Conservation (phyloP, 2,888 invertebrate species). For the Tetragonula carbonaria region DNA sequence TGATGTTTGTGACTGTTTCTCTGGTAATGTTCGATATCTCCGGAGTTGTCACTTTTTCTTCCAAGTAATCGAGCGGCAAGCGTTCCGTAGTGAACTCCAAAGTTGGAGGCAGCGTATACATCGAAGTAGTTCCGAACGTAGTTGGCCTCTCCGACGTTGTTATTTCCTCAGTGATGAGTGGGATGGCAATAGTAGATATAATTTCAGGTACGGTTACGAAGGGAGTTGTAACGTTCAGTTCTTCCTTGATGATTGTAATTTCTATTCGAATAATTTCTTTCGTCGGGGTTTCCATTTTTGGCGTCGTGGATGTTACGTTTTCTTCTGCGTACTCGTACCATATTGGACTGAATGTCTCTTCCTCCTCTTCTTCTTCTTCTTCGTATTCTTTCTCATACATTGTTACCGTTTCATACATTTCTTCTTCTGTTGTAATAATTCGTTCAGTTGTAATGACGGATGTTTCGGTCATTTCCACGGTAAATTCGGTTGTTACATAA, state of each 20-base stretch:
- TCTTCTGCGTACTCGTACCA: conserved; percentile 49
- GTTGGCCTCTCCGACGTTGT: too few relatives aligned
- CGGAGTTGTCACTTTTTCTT: neutral
- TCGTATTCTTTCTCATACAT: conserved; percentile 4
- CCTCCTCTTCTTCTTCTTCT: conserved; percentile 20
- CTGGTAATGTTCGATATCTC: neutral
- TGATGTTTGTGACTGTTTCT: neutral
- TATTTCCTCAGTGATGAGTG: neutral
- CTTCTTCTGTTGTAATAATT: neutral
- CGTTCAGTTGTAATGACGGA: too few relatives aligned
- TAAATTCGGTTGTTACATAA: neutral
- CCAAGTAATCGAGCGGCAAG: conserved; percentile 29
- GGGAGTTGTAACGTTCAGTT: neutral
- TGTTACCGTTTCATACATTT: conserved; percentile 12
- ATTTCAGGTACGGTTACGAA: neutral
- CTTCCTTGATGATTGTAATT: neutral
- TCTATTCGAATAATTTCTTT: conserved; percentile 1
- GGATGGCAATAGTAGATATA: neutral
- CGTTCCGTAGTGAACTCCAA: conserved; percentile 22
- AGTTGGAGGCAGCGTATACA: conserved; percentile 40
- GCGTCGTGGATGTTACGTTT: neutral
- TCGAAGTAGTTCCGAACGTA: conserved; percentile 25
- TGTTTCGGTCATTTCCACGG: neutral
- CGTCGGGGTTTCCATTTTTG: neutral
- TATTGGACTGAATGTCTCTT: neutral